Base-by-base conservation (phyloP, 2,113 vertebrate genomes). In the Albula goreensis region DNA sequence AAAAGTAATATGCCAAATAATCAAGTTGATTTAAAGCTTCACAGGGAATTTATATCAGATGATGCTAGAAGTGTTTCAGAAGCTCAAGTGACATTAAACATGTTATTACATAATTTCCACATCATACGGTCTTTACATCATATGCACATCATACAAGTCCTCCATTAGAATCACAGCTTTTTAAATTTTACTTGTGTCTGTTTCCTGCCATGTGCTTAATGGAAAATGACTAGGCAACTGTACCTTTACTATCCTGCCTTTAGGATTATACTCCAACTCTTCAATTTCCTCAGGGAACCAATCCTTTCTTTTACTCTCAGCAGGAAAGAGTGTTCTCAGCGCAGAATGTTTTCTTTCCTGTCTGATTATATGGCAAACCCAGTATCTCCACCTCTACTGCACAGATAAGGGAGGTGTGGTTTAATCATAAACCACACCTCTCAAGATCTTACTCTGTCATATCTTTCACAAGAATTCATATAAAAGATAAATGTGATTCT, bases 341-440 rank as follows among this genome's bases (percentile, higher is more conserved):
- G 56, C 56, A 60, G 57, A 70, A 81, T 19, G 12, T 17, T 15
- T 52, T 50, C 80, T 51, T 81, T 81, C 88, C 78, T 90, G 48
- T 92, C 88, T 88, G 84, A 83, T 90, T 86, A 77, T 89, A 41
- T 91, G 87, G 85, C 89, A 89, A 48, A 79, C 87, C 60, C 31
- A 83, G 89, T 92, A 94, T 95, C 92, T 93, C 81, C 56, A 51
- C 25, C 80, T 83, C 86, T 87, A 93, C 93, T 93, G 89, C 87
- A 88, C 90, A 95, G 94, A 95, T 96, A 94, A 94, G 89, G 31
- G 31, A 41, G 31, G n/a, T 9, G 3, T 86, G 51, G 74, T 25
- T 84, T 87, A 91, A 78, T 83, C 70, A 66, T 78, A 81, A 77
- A 49, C 63, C 5, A 50, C 31, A 81, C 57, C 74, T 13, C 48